Base-by-base conservation (phyloP, 2,797 vertebrate species). In the Cirrhinus mrigala region DNA sequence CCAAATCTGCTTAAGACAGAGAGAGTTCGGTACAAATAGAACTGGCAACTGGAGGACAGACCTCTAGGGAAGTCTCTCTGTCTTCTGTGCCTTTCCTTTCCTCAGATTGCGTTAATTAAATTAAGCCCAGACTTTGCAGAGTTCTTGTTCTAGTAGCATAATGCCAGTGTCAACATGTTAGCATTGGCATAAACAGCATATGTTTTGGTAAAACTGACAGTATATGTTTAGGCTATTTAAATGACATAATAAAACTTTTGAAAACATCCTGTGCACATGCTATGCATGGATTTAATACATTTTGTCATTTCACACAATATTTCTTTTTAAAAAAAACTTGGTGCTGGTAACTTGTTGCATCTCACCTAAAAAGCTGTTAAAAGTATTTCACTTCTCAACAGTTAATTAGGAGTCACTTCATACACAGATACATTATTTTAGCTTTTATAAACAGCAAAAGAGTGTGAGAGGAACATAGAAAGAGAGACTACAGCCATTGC, bases 401-500 rank as follows among this genome's bases (percentile, higher is more conserved):
- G 29, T 75, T 33, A 54, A 75, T 75, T 18, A 20, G 8, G 9
- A 74, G 46, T 74, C 27, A 75, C 4, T 27, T 79, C 33, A 80
- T 66, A 79, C 18, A 22, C 11, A 29, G 4, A 40, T 20, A 56
- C 8, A 16, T 44, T 14, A 64, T 64, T 48, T 50, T 22, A 44
- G 68, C 40, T 73, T 73, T 82, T 73, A 58, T 46, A 24, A 80
- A 79, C 89, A 83, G 91, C 62, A 18, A 54, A 54, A 68, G 20
- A 66, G 66, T 20, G 90, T 56, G 7, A 69, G 48, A 68, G 20
- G 15, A 68, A 20, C 68, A 82, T 48, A 76, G 71, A 83, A 60
- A 78, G 70, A 88, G 84, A 88, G 81, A 90, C 85, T 87, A 46
- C 52, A 73, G 68, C 68, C 52, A 60, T 60, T 73, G 58, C 24